Evolutionary conservation across 2,888 invertebrate species (phyloP), one percentile per base, ranked within the genome.

Genomic region (Hololepta plana): DNA sequence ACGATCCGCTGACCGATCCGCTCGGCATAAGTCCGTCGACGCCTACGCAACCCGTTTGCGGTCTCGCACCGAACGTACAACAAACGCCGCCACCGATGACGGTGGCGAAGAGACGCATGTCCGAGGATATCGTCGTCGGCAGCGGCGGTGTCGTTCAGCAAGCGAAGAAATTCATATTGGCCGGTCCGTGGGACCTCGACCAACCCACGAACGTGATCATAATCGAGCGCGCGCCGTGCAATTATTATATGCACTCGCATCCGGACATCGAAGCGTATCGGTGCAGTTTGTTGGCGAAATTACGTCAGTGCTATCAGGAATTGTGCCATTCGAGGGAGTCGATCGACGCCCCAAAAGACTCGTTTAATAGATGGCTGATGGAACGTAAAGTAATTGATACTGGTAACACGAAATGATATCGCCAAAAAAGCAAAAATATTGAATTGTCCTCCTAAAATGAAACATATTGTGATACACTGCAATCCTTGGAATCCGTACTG

Each of bases 121-220:
- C 84, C 5, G 81, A 81, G 43, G 85, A 85, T 37, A 34, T 50
- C 15, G 61, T 64, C 35, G 61, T 59, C 2, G 75, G 76, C 26
- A n/a, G n/a, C n/a, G n/a, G n/a, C n/a, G n/a, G n/a, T n/a, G n/a
- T n/a, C n/a, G n/a, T n/a, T n/a, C 82, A 85, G 7, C 69, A 75
- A 24, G 65, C 75, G 29, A 88, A 90, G 52, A 85, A 84, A 46
- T 82, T 87, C 55, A 69, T 84, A 29, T 58, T 88, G 26, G 74
- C 82, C 15, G 88, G 90, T 3, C 90, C 88, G 4, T 95, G 93
- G 91, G 91, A 95, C 53, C 66, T 95, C 46, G 90, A 91, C 51
- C 72, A 91, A 29, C 72, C 76, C 24, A 90, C 90, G 19, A 93
- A 93, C 65, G 82, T 82, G 32, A 76, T 90, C 26, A 79, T 87